These are phyloP conservation scores for Coturnix japonica DNA, from an alignment of 2,113 vertebrate genomes.

Conservation along the genomic window DNA sequence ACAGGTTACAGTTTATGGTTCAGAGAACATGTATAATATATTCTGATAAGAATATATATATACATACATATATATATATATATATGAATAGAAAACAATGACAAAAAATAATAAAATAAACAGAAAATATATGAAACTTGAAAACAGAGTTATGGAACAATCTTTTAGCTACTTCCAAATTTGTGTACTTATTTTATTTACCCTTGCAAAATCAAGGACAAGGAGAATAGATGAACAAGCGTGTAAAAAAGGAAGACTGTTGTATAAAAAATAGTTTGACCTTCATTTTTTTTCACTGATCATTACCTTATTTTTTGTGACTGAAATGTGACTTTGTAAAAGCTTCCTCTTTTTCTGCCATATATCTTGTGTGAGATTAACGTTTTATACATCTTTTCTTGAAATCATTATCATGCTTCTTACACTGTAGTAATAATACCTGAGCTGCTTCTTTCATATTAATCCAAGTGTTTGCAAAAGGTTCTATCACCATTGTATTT, in stretches of 20 bases:
- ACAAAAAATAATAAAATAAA: background rate
- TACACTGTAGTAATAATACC: fast-evolving
- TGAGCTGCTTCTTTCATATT: background rate
- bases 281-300: background rate
- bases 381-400: background rate
- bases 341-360: background rate
- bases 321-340: background rate
- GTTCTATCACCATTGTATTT: fast-evolving
- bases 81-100: background rate
- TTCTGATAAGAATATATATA: background rate
- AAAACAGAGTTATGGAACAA: background rate
- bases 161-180: background rate
- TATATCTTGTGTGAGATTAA: background rate
- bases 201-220: background rate
- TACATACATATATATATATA: background rate
- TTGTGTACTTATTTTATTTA: background rate
- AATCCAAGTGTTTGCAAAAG: background rate
- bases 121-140: background rate
- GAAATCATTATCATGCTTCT: background rate
- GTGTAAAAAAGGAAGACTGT: fast-evolving
- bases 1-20: background rate
- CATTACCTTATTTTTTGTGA: background rate
- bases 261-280: background rate
- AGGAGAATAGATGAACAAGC: background rate
- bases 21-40: background rate